Percentiles rank a stretch among this genome's conserved stretches.
These are phyloP conservation scores for Styela clava DNA, from an alignment of 23 tunicate species.

Conservation along the genomic window DNA sequence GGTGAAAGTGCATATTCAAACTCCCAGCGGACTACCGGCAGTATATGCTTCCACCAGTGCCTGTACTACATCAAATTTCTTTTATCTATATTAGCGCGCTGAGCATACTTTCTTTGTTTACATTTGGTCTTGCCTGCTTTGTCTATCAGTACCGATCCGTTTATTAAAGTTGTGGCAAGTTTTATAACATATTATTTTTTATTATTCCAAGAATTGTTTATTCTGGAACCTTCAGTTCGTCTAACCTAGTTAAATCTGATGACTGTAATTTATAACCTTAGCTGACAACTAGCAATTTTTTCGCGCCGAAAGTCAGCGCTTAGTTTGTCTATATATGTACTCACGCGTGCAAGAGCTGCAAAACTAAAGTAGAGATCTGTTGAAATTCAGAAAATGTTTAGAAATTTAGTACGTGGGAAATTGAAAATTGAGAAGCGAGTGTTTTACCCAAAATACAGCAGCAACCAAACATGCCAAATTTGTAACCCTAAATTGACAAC, in stretches of 20 bases:
- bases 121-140: not conserved
- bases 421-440: not conserved
- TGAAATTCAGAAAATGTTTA: not conserved
- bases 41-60: not conserved
- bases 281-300: not conserved
- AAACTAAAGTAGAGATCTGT: not conserved
- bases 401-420: not conserved
- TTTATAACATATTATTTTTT: no score
- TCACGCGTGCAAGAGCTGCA: not conserved
- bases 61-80: not conserved
- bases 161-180: no score
- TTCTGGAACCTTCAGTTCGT: no score
- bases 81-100: not conserved
- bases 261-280: not conserved
- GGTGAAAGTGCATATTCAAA: not conserved
- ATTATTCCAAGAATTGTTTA: no score
- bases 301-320: not conserved
- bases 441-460: not conserved
- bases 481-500: no score
- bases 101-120: no score
- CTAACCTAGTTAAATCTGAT: not conserved
- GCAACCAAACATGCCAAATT: no score
- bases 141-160: no score
- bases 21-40: not conserved
- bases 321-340: not conserved